phyloP scores from a whole-genome alignment of 2,113 vertebrate genomes.

The Sander vitreus region DNA sequence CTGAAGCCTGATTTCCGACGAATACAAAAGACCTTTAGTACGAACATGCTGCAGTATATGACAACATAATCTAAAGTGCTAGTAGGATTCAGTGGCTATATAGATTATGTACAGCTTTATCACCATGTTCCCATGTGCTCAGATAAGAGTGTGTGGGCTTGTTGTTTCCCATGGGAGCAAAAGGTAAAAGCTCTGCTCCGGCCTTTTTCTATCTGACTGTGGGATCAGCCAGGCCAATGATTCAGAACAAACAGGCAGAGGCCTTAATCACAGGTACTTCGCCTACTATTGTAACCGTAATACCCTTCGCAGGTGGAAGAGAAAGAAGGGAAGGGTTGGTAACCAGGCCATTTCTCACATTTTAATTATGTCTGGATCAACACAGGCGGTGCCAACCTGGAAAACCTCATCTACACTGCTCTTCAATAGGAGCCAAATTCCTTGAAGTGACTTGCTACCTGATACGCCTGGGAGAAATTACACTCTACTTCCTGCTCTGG shows the following conservation, averaged over 20 bases:
- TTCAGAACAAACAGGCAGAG: conserved; percentile 67
- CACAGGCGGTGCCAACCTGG: conserved; percentile 38
- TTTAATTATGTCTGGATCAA: conserved; percentile 61
- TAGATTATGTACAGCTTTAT: conserved; percentile 21
- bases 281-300: conserved; percentile 58
- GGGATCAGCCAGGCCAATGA: conserved; percentile 64
- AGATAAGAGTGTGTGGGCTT: conserved; percentile 39
- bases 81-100: neutral
- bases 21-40: neutral
- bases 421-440: conserved; percentile 27
- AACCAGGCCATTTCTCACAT: conserved; percentile 33
- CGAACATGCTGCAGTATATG: neutral
- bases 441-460: conserved; percentile 45
- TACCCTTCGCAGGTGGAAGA: conserved; percentile 45
- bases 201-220: conserved; percentile 42
- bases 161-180: conserved; percentile 54
- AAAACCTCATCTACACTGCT: conserved; percentile 11
- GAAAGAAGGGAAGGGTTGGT: conserved; percentile 29
- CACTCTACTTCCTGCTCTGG: conserved; percentile 41
- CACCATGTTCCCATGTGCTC: conserved; percentile 21
- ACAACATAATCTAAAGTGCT: conserved; percentile 5
- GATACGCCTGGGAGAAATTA: conserved; percentile 72
- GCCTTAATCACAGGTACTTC: conserved; percentile 54
- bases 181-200: conserved; percentile 28
- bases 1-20: neutral